Percentiles rank a stretch among this genome's conserved stretches.
These are phyloP conservation scores for Lateolabrax maculatus DNA, from an alignment of 2,797 vertebrate species.

Conservation along the genomic window DNA sequence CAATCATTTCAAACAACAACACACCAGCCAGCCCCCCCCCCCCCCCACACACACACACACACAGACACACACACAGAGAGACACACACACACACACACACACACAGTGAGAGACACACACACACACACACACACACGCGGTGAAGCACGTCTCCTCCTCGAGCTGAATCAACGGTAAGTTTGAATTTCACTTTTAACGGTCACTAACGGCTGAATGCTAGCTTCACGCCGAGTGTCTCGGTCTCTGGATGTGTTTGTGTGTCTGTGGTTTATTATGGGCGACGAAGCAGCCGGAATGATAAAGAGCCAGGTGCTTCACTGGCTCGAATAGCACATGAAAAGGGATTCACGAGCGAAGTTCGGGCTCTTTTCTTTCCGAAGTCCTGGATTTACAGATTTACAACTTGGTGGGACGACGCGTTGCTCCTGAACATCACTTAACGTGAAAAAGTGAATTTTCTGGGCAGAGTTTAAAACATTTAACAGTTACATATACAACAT, in stretches of 20 bases:
- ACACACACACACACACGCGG: neutral
- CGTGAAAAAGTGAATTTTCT: too few species aligned
- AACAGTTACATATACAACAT: neutral
- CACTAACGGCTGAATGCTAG: neutral
- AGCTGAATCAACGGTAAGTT: conserved; percentile 48
- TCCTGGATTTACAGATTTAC: too few species aligned
- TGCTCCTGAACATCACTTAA: too few species aligned
- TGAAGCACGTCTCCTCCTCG: conserved; percentile 4
- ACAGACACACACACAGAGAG: conserved; percentile 1
- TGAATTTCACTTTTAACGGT: neutral
- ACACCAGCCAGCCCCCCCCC: conserved; percentile 6
- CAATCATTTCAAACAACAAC: conserved; percentile 87
- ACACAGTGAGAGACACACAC: neutral
- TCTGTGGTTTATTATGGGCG: neutral
- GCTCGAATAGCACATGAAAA: too few species aligned
- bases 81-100: neutral
- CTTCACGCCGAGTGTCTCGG: too few species aligned
- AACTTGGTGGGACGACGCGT: neutral
- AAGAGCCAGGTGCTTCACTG: neutral
- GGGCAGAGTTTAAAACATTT: neutral
- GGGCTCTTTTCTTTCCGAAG: neutral
- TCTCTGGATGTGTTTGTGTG: too few species aligned
- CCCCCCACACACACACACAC: neutral
- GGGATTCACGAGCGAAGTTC: neutral
- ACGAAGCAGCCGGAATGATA: neutral